Conservation (phyloP, 2,888 invertebrate genomes). For the Tipula helvola region DNA sequence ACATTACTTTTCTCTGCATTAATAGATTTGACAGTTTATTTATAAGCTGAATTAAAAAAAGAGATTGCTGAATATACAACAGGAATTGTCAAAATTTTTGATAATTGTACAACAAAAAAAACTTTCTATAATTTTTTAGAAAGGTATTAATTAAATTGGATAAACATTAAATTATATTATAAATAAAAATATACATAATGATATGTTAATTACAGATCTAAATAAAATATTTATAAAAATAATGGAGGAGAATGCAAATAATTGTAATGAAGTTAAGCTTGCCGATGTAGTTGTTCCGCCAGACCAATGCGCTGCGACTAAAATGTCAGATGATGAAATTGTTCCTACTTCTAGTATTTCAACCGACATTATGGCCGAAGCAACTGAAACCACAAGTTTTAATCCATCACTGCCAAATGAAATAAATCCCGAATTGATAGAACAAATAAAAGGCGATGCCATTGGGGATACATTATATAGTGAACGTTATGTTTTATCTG, state of each 20-base stretch:
- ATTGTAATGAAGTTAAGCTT: not conserved
- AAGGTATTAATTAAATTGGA: not conserved
- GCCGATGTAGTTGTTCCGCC: not conserved
- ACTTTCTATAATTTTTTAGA: not conserved
- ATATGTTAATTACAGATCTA: not conserved
- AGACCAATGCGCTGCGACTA: not conserved
- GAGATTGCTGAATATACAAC: not conserved
- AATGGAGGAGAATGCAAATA: not conserved
- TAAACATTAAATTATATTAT: not conserved
- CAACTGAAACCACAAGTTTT: not conserved
- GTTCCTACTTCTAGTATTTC: not conserved
- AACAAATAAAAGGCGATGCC: slow-evolving; percentile 53
- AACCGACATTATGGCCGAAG: not conserved
- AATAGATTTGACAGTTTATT: not conserved
- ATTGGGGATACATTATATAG: slow-evolving; percentile 73
- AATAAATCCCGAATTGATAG: slow-evolving; percentile 20
- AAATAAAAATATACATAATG: not conserved
- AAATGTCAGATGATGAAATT: not conserved
- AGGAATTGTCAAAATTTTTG: not conserved
- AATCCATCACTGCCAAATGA: slow-evolving; percentile 9
- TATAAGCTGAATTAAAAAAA: not conserved
- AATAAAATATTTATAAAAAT: not conserved
- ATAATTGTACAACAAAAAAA: not conserved
- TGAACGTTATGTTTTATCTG: slow-evolving; percentile 57
- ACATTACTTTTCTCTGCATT: not conserved